A percentile compares a stretch with the other conserved stretches of the same genome.
Evolutionary conservation across 2,113 vertebrate genomes (phyloP).

Genomic region (Seriola aureovittata): DNA sequence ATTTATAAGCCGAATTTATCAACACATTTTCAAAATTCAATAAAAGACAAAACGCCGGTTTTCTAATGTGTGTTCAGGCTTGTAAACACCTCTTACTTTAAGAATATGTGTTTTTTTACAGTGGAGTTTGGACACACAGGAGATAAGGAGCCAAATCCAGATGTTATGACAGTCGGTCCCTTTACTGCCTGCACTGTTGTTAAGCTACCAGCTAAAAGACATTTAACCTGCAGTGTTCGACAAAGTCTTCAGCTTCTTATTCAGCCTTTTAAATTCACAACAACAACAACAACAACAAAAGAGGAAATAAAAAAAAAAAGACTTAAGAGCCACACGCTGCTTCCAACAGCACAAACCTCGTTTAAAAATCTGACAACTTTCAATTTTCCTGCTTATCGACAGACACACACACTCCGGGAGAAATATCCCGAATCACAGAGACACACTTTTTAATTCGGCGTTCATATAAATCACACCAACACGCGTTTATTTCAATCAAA

Average conservation of each 20-base stretch:
- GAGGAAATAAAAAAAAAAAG: background rate
- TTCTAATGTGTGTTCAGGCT: background rate
- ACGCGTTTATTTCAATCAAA: background rate
- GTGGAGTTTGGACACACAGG: background rate
- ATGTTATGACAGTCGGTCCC: slow-evolving; percentile 28
- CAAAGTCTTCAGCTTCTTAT: background rate
- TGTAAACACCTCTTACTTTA: too few relatives aligned
- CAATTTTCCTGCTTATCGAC: fast-evolving
- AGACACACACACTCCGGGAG: background rate
- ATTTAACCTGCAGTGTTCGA: background rate
- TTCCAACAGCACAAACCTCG: background rate
- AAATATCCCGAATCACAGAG: fast-evolving
- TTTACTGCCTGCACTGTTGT: background rate
- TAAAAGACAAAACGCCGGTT: fast-evolving
- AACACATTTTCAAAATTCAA: background rate
- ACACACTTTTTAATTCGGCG: slow-evolving; percentile 31
- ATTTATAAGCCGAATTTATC: slow-evolving; percentile 5
- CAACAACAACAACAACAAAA: too few relatives aligned
- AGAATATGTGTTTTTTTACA: background rate
- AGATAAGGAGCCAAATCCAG: slow-evolving; percentile 27
- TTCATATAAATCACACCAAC: too few relatives aligned
- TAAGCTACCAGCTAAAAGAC: background rate
- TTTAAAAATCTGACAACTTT: background rate
- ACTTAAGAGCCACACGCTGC: background rate
- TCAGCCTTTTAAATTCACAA: background rate